Conservation (phyloP, 1,140 invertebrate species). For the Tetramorium parvispinum region DNA sequence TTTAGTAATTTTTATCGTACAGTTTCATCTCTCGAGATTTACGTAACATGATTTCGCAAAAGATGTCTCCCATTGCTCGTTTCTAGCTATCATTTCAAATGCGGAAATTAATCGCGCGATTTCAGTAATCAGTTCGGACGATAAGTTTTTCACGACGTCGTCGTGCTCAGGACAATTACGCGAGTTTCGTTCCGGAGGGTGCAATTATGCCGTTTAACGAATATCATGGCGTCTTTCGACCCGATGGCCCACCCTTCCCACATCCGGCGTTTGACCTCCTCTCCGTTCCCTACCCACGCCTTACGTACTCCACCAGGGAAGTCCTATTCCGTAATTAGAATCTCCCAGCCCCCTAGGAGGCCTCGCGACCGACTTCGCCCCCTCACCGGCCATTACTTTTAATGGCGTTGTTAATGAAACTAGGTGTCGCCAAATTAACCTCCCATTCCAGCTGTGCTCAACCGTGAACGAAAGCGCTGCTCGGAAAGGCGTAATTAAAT, state of each 20-base stretch:
- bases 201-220: slow-evolving; percentile 78
- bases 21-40: not conserved
- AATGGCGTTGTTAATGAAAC: slow-evolving; percentile 86
- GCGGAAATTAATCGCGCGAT: slow-evolving; percentile 55
- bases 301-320: slow-evolving; percentile 48
- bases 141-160: slow-evolving; percentile 60
- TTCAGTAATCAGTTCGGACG: slow-evolving; percentile 59
- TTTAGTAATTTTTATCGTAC: not conserved
- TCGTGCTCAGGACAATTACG: slow-evolving; percentile 68
- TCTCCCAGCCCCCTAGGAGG: slow-evolving; percentile 77
- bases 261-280: slow-evolving; percentile 52
- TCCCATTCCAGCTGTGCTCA: slow-evolving; percentile 83
- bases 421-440: slow-evolving; percentile 86
- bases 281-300: slow-evolving; percentile 18
- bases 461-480: slow-evolving; percentile 69
- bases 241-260: slow-evolving; percentile 63
- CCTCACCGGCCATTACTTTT: slow-evolving; percentile 85
- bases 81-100: slow-evolving; percentile 59
- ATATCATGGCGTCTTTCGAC: slow-evolving; percentile 75
- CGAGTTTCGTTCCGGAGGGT: slow-evolving; percentile 60
- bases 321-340: slow-evolving; percentile 82
- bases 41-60: not conserved
- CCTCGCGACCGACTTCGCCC: slow-evolving; percentile 76
- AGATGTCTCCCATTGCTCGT: not conserved
- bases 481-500: slow-evolving; percentile 54